These are phyloP conservation scores for Phymastichus coffea DNA, from an alignment of 1,140 invertebrate species.

Conservation along the genomic window DNA sequence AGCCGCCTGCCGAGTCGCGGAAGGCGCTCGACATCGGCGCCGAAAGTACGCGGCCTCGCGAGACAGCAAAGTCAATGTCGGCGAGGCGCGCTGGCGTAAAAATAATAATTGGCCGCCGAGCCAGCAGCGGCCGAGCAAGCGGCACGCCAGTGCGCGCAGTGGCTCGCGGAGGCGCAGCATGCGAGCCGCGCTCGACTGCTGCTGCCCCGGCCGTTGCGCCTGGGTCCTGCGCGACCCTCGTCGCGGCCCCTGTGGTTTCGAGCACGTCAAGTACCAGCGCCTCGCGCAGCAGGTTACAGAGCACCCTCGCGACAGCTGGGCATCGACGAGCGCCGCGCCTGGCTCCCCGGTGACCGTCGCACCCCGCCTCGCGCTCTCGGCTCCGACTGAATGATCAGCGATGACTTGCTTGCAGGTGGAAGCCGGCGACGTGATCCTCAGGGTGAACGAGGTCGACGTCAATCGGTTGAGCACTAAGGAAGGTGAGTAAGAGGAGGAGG, in stretches of 20 bases:
- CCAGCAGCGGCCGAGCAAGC: neutral
- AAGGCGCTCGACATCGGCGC: no score
- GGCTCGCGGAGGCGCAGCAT: no score
- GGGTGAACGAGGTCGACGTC: constrained; percentile 90
- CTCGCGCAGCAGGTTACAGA: constrained; percentile 38
- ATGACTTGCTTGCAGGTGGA: constrained; percentile 72
- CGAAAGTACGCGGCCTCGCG: no score
- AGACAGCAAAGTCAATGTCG: constrained; percentile 19
- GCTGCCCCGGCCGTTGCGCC: neutral
- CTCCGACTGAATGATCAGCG: neutral
- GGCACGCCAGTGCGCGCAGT: neutral
- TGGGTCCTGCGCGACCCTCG: neutral
- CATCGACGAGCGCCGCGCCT: neutral
- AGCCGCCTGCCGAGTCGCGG: no score
- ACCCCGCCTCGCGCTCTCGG: no score
- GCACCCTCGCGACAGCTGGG: neutral
- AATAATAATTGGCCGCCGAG: constrained; percentile 42
- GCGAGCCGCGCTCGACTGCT: constrained; percentile 17
- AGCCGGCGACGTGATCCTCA: constrained; percentile 88
- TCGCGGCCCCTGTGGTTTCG: constrained; percentile 29
- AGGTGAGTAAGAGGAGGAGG: no score
- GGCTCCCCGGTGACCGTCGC: neutral
- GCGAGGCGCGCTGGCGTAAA: constrained; percentile 37
- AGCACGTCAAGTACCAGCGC: constrained; percentile 45
- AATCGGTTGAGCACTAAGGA: constrained; percentile 88